Base-by-base conservation (phyloP, 2,797 vertebrate species). In the Discoglossus pictus region DNA sequence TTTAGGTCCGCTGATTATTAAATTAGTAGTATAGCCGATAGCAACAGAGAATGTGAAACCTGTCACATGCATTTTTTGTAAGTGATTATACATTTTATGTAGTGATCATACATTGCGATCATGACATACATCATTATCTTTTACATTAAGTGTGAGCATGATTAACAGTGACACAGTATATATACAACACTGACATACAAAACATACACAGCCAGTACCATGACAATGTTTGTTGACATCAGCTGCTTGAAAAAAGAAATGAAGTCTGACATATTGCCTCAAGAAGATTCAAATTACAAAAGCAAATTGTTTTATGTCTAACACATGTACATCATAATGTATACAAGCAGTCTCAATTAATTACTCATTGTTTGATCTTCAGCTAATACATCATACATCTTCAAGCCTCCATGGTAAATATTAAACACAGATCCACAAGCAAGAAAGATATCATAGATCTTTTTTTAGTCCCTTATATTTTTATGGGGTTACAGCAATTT, bases 361-460 rank as follows among this genome's bases (percentile, higher is more conserved):
- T 79, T 79, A 43, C 79, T 83, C 72, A 36, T 79, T 80, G 75
- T 75, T 75, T 79, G 73, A 70, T 78, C 77, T 74, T 55, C 74
- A 69, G 74, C 48, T 75, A 77, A 56, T 3, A 20, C 3, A 46
- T 47, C 21, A 52, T 73, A 73, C 63, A 54, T 73, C 72, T 72
- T 74, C 69, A 75, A 79, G 74, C 69, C 35, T n/a, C 66, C 42
- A 40, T 47, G 61, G 61, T 46, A 65, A 61, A 46, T 50, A 74
- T 61, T 75, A 68, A 51, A 9, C 6, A 67, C 61, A 65, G 79
- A 55, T 72, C 69, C 73, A 68, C 0, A 31, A 43, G 75, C 35
- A 58, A 52, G 36, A 18, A 7, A 72, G 61, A 58, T 79, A 73
- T 58, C 36, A 31, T 31, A 31, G 4, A 31, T 8, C 27, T 8